Conservation (phyloP, 2,797 vertebrate species). For the Chiloscyllium punctatum region DNA sequence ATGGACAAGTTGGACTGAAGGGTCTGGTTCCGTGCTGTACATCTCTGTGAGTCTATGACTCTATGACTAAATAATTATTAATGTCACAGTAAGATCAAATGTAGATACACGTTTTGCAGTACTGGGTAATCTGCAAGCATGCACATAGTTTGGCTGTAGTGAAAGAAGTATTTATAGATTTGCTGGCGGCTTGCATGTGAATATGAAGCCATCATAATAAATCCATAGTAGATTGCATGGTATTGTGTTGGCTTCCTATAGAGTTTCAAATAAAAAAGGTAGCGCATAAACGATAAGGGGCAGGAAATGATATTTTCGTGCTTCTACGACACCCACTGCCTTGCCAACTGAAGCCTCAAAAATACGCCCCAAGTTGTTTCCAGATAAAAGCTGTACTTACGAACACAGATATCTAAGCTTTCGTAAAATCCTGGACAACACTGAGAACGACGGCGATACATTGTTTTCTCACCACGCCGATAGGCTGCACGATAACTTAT, state of each 20-base stretch:
- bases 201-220: neutral
- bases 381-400: conserved; percentile 64
- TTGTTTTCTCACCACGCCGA: conserved; percentile 84
- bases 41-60: too few relatives aligned
- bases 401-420: conserved; percentile 79
- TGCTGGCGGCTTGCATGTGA: neutral
- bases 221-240: neutral
- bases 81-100: neutral
- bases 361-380: conserved; percentile 26
- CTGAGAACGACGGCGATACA: conserved; percentile 90
- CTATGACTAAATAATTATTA: neutral
- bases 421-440: conserved; percentile 93
- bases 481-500: conserved; percentile 88
- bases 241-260: neutral
- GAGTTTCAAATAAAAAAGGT: neutral
- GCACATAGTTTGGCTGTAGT: neutral
- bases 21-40: too few relatives aligned
- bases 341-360: neutral
- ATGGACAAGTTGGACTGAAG: too few relatives aligned
- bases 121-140: neutral
- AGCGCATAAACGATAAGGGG: neutral
- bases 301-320: neutral
- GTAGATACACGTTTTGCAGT: neutral
- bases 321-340: neutral
- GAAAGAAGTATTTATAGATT: too few relatives aligned